Evolutionary conservation across 2,888 invertebrate genomes (phyloP).

Genomic region (Microchrysa polita): DNA sequence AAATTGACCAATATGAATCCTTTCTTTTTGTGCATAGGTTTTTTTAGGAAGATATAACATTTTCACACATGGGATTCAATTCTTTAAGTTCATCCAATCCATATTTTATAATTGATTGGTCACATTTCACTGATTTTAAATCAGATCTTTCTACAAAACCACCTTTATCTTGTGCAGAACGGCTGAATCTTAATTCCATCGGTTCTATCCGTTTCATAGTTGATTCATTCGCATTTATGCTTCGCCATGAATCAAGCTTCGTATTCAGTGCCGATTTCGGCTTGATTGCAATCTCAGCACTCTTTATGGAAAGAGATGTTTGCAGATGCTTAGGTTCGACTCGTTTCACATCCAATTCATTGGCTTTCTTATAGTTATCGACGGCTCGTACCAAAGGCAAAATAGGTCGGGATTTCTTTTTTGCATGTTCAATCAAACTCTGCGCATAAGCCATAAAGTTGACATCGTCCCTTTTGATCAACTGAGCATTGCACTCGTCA

Average conservation of each 20-base stretch:
- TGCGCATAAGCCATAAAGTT: slow-evolving; percentile 58
- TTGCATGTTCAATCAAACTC: slow-evolving; percentile 56
- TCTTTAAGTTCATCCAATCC: slow-evolving; percentile 48
- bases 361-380: slow-evolving; percentile 56
- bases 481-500: slow-evolving; percentile 49
- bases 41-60: too few species aligned
- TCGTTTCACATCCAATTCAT: slow-evolving; percentile 56
- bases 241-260: too few species aligned
- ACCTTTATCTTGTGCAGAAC: slow-evolving; percentile 53
- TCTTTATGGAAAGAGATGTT: slow-evolving; percentile 57
- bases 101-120: slow-evolving; percentile 47
- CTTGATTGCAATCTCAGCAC: not conserved
- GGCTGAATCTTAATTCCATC: slow-evolving; percentile 56
- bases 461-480: slow-evolving; percentile 56
- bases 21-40: too few species aligned
- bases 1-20: too few species aligned
- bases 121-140: not conserved
- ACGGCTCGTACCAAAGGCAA: slow-evolving; percentile 58
- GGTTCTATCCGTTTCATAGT: slow-evolving; percentile 55
- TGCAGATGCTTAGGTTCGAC: slow-evolving; percentile 57
- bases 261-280: not conserved
- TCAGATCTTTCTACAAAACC: too few species aligned
- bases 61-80: too few species aligned
- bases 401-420: slow-evolving; percentile 58
- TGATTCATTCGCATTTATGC: too few species aligned